These are phyloP conservation scores for Emydocephalus ijimae DNA, from an alignment of 2,113 vertebrate genomes.

Conservation along the genomic window DNA sequence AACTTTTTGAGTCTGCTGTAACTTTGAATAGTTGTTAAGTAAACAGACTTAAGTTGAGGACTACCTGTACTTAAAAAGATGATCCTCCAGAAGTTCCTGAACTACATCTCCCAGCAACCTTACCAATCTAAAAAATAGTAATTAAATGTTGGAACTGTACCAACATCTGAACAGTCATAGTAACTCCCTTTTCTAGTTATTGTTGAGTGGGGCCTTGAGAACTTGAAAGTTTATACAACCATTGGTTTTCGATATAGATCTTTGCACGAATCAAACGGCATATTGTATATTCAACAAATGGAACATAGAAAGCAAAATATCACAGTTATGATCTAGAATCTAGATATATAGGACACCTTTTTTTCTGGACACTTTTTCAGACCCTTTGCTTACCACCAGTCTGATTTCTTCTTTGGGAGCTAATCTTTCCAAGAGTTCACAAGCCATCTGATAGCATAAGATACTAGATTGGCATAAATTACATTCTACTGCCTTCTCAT, in stretches of 20 bases:
- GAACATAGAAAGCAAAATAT: not conserved
- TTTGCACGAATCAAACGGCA: not conserved
- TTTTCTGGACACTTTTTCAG: not conserved
- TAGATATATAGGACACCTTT: not conserved
- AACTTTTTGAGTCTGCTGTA: not conserved
- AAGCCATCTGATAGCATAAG: constrained; percentile 96
- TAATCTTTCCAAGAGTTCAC: constrained; percentile 90
- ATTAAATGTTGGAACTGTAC: not conserved
- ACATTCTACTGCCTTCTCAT: constrained; percentile 91
- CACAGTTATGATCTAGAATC: not conserved
- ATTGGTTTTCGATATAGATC: not conserved
- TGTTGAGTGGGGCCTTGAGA: not conserved
- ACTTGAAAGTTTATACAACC: not conserved
- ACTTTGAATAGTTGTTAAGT: not conserved
- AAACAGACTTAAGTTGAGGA: not conserved
- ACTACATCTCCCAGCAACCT: not conserved
- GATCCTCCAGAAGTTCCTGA: not conserved
- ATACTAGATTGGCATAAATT: constrained; percentile 96
- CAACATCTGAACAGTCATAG: not conserved
- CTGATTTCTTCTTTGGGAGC: constrained; percentile 94
- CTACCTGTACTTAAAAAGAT: not conserved
- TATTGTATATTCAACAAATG: not conserved
- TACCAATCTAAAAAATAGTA: not conserved
- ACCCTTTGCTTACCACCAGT: constrained; percentile 86
- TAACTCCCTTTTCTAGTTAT: not conserved